Base-by-base conservation (phyloP, 2,113 vertebrate genomes). In the Lamprotornis superbus region DNA sequence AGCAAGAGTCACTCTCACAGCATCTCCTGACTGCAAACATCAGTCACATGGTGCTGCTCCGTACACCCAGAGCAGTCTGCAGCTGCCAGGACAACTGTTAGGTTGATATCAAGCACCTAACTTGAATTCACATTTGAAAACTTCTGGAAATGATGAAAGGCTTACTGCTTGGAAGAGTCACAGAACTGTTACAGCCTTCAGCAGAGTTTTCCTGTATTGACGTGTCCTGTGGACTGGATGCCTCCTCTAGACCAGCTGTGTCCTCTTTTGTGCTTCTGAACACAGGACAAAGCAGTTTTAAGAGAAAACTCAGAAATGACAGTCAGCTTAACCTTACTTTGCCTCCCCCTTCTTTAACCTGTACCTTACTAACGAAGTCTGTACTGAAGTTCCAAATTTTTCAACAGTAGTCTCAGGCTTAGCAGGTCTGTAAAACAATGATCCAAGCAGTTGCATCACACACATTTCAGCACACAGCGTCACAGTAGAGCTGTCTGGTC, bases 111-210 rank as follows among this genome's bases (percentile, higher is more conserved):
- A 55, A 63, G 9, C 40, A 85, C 4, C 3, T 27, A 61, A 42
- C 10, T 47, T 46, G 11, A 40, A 64, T 31, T 27, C 13, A 30
- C 10, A 1, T 49, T 47, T 44, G 14, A 12, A 18, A 70, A 18
- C 12, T 25, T 57, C 11, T n/a, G 1, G 23, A 57, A 92, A 61
- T 31, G 8, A 50, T 8, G 24, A 35, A 63, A 69, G 3, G 46
- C 94, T 89, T 78, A 98, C 98, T 96, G 7, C 28, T 46, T 30
- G 33, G 44, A 63, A 28, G 49, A 84, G 16, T 71, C 49, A 63
- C 82, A 27, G 90, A 33, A 56, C 40, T 33, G 25, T 31, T 30
- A n/a, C 5, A 53, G 49, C 33, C 35, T 46, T 49, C 86, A 14
- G 61, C 7, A 44, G 23, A 15, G 8, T 49, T 9, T 33, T 86